These are phyloP conservation scores for Neoarius graeffei DNA, from an alignment of 2,113 vertebrate genomes.

Conservation along the genomic window DNA sequence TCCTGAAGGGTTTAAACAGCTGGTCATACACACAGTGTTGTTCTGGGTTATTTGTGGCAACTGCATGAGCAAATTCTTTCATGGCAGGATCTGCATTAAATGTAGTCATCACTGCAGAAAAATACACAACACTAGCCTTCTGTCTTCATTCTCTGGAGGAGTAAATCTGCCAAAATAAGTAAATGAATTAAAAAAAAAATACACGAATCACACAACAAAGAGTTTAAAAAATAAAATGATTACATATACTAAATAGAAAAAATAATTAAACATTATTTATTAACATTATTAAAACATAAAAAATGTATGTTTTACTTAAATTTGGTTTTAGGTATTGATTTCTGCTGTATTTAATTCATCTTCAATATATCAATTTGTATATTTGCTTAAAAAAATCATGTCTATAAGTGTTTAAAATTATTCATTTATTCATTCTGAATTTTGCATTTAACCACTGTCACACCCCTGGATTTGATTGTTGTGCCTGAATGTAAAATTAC, in stretches of 20 bases:
- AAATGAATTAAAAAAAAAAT: not conserved
- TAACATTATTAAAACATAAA: not conserved
- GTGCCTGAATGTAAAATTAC: not conserved
- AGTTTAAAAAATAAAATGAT: not conserved
- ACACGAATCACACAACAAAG: not conserved
- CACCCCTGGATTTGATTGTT: no score
- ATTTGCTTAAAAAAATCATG: not conserved
- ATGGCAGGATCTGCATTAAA: conserved; percentile 48
- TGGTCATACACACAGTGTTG: conserved; percentile 65
- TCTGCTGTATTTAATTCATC: not conserved
- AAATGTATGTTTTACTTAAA: not conserved
- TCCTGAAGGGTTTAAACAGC: conserved; percentile 74
- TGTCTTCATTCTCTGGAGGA: conserved; percentile 14
- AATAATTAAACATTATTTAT: not conserved
- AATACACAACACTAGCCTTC: conserved; percentile 37
- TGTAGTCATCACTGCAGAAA: conserved; percentile 41
- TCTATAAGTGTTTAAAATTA: not conserved
- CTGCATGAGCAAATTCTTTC: conserved; percentile 48
- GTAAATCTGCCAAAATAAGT: not conserved
- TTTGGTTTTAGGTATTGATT: not conserved
- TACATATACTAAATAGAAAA: no score
- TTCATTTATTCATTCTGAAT: not conserved
- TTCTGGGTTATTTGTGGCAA: conserved; percentile 65
- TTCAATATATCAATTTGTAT: not conserved
- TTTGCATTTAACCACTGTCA: not conserved